A percentile compares a stretch with the other conserved stretches of the same genome.
phyloP scores from a whole-genome alignment of 2,888 invertebrate species.

The Mongoloraphidia duomilia region DNA sequence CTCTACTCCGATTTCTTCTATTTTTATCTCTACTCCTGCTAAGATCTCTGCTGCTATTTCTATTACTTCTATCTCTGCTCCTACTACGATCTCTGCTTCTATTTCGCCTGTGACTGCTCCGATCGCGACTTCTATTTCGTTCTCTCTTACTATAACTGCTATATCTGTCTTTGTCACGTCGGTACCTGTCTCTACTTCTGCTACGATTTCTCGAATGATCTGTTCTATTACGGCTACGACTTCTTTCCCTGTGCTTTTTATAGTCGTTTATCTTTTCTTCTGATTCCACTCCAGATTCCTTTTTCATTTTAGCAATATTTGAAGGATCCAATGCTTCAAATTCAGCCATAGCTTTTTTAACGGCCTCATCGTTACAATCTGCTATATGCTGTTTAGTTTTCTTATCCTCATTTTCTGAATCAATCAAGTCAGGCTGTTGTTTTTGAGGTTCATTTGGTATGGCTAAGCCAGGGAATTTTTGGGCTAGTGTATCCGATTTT shows the following conservation, averaged over 20 bases:
- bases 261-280: slow-evolving; percentile 20
- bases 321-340: slow-evolving; percentile 74
- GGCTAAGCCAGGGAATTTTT: slow-evolving; percentile 68
- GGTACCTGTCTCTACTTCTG: slow-evolving; percentile 10
- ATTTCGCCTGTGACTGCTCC: slow-evolving; percentile 9
- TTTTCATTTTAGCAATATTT: slow-evolving; percentile 19
- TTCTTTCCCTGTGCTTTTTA: slow-evolving; percentile 20
- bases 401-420: no score
- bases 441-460: slow-evolving; percentile 57
- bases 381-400: no score
- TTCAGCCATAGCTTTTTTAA: slow-evolving; percentile 75
- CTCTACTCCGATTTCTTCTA: slow-evolving; percentile 14
- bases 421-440: slow-evolving; percentile 26
- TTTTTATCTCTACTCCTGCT: slow-evolving; percentile 22
- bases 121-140: slow-evolving; percentile 26
- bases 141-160: slow-evolving; percentile 14
- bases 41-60: slow-evolving; percentile 21
- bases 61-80: slow-evolving; percentile 20
- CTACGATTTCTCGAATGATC: slow-evolving; percentile 12
- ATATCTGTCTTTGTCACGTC: slow-evolving; percentile 7
- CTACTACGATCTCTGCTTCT: slow-evolving; percentile 2
- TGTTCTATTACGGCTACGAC: slow-evolving; percentile 7
- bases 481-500: slow-evolving; percentile 41
- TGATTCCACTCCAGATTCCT: slow-evolving; percentile 12
- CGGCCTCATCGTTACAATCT: slow-evolving; percentile 23